Evolutionary conservation across 2,888 invertebrate genomes (phyloP), one percentile per base, ranked within the genome.

Genomic region (Ditylenchus weischeri): DNA sequence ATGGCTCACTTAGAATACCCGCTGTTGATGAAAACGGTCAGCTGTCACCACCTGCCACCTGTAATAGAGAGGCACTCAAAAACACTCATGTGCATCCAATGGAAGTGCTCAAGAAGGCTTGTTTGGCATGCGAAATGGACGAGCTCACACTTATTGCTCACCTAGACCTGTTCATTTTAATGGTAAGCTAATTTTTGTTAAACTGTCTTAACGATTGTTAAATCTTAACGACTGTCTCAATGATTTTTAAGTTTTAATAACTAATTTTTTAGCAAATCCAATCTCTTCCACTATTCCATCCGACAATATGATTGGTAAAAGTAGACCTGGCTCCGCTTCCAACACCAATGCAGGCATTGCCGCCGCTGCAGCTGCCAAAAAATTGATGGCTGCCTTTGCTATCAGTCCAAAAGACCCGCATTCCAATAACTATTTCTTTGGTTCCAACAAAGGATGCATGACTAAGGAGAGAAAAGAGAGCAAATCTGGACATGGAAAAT

Each of bases 71-170:
- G 15, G 49, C 47, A 47, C 48, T 38, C 15, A 58, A 49, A 18
- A 38, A 19, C 43, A 47, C 13, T 62, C 62, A 0, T 59, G 63
- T 21, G 35, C 51, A 23, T 59, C 64, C 18, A 70, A 64, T 23
- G 57, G 19, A 43, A 54, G 63, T n/a, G 59, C 35, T 21, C 18
- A 29, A 21, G 65, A 65, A 43, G 72, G 64, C 23, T 23, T 60
- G n/a, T 71, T 71, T 43, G 71, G 72, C 15, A 62, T 72, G 66
- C 23, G 71, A 15, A 62, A 71, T 54, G 69, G 69, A 18, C 59
- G 72, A 15, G 69, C 73, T 19, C 74, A 74, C 54, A 72, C 74
- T 38, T 72, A 65, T 51, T 73, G 72, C 57, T 49, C 64, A 10
- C 73, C 72, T 23, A 49, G 66, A 1, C 49, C 72, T 15, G 69